A percentile compares a stretch with the other conserved stretches of the same genome.
phyloP scores from a whole-genome alignment of 1,140 invertebrate genomes.

The Rhynchophorus ferrugineus region DNA sequence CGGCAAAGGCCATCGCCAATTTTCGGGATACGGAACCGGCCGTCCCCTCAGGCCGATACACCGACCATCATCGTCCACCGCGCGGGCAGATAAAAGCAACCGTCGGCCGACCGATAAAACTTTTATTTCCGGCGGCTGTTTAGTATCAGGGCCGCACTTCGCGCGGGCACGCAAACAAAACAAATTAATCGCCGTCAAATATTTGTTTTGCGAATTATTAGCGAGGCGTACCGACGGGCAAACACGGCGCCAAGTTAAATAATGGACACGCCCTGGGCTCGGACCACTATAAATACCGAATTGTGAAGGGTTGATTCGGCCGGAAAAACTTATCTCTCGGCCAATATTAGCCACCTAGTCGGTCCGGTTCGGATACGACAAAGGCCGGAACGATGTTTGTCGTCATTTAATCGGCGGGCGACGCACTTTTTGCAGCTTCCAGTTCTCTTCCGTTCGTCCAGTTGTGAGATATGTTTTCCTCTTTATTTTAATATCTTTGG shows the following conservation, averaged over 20 bases:
- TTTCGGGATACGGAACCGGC: not conserved
- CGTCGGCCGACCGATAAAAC: constrained; percentile 1
- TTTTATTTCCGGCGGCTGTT: constrained; percentile 8
- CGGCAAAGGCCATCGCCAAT: not conserved
- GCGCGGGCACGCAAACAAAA: constrained; percentile 3
- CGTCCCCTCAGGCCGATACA: not conserved
- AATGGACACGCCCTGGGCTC: constrained; percentile 1
- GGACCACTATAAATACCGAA: not conserved
- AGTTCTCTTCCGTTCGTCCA: too few species aligned
- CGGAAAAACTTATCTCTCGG: too few species aligned
- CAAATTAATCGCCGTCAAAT: constrained; percentile 8
- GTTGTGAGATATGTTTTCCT: too few species aligned
- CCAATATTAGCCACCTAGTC: too few species aligned
- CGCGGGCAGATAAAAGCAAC: constrained; percentile 1
- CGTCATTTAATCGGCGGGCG: too few species aligned
- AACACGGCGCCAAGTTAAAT: constrained; percentile 4
- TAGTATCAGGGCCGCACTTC: constrained; percentile 7
- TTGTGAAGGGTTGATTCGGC: not conserved
- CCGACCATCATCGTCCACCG: not conserved
- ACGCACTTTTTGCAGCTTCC: too few species aligned
- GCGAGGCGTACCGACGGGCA: not conserved
- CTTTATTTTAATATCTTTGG: too few species aligned
- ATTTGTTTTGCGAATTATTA: constrained; percentile 7
- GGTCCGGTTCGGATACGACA: too few species aligned
- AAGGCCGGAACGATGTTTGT: too few species aligned